Evolutionary conservation across 2,113 vertebrate genomes (phyloP).

Genomic region (Notechis scutatus): DNA sequence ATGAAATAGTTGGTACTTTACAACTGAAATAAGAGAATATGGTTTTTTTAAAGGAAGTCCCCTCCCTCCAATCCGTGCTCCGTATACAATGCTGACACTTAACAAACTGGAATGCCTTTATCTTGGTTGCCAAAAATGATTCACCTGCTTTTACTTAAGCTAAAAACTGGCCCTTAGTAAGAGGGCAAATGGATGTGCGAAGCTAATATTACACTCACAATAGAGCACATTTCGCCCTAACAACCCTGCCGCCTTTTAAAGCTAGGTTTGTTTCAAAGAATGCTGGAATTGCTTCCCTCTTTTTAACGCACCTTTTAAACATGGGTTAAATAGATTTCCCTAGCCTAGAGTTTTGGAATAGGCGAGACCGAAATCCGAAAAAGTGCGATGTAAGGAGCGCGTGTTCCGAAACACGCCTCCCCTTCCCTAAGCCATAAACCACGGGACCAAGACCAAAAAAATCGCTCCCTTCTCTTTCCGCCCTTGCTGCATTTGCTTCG

Average conservation of each 20-base stretch:
- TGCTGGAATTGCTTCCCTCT: neutral
- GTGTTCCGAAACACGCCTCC: neutral
- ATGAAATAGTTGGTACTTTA: neutral
- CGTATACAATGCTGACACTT: neutral
- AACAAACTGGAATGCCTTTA: neutral
- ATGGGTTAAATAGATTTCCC: neutral
- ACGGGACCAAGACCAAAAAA: neutral
- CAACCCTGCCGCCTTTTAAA: neutral
- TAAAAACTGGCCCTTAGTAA: neutral
- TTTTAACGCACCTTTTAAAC: neutral
- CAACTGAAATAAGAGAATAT: neutral
- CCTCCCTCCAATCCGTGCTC: neutral
- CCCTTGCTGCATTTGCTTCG: neutral
- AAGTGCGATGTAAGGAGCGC: neutral
- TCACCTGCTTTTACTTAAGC: neutral
- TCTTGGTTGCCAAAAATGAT: neutral
- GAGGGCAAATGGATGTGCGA: neutral
- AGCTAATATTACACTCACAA: neutral
- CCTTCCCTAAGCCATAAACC: neutral
- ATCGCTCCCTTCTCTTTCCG: neutral
- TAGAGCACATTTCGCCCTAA: neutral
- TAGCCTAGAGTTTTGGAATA: neutral
- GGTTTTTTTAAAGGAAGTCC: neutral
- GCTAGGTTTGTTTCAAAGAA: neutral
- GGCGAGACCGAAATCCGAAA: neutral